A percentile compares a stretch with the other conserved stretches of the same genome.
phyloP scores from a whole-genome alignment of 2,797 vertebrate genomes.

The Clarias laeviceps region DNA sequence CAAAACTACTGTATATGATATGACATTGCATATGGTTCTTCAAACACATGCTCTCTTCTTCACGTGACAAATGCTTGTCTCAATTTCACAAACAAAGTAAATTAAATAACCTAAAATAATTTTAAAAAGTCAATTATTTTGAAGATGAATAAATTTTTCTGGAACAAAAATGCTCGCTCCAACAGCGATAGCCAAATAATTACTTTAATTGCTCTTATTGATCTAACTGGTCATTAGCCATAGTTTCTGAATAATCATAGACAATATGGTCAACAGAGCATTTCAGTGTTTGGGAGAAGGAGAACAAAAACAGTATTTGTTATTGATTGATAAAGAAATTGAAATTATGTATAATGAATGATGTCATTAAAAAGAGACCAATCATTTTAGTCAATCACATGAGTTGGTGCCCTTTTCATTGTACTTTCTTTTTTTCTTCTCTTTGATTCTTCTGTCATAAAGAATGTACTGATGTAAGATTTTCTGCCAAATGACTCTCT shows the following conservation, averaged over 20 bases:
- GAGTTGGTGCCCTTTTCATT: conserved; percentile 3
- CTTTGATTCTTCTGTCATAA: conserved; percentile 17
- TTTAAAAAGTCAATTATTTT: not conserved
- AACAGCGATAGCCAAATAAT: conserved; percentile 62
- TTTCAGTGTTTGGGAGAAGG: not conserved
- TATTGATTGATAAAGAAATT: conserved; percentile 2
- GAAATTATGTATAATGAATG: not conserved
- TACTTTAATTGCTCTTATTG: conserved; percentile 39
- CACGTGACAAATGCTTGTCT: too few species aligned
- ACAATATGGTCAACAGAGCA: conserved; percentile 35
- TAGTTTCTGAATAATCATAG: conserved; percentile 55
- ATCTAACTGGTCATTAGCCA: not conserved
- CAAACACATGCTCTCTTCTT: too few species aligned
- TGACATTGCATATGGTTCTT: too few species aligned
- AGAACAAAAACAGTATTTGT: not conserved
- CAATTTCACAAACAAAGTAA: too few species aligned
- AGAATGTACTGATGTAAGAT: conserved; percentile 22
- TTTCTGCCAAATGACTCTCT: conserved; percentile 40
- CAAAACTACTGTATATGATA: too few species aligned
- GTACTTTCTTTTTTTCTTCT: conserved; percentile 1
- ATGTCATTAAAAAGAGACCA: not conserved
- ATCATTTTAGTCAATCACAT: not conserved
- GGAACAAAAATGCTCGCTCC: conserved; percentile 50
- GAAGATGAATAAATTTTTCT: not conserved
- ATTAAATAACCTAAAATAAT: too few species aligned